A percentile compares a stretch with the other conserved stretches of the same genome.
phyloP scores from a whole-genome alignment of 2,797 vertebrate species.

The Falco naumanni region DNA sequence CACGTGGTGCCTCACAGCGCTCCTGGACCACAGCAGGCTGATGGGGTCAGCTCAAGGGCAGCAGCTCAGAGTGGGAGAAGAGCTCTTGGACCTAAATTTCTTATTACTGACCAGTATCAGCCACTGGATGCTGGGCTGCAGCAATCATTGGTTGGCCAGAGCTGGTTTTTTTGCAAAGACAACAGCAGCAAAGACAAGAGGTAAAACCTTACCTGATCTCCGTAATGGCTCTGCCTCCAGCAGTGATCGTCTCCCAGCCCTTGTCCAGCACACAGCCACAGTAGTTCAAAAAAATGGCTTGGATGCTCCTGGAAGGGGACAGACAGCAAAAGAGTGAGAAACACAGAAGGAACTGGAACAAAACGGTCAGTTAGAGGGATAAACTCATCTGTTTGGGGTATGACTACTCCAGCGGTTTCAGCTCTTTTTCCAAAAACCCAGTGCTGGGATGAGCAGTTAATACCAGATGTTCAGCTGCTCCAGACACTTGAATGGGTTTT shows the following conservation, averaged over 20 bases:
- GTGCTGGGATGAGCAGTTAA: neutral
- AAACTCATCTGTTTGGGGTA: neutral
- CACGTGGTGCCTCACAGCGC: fast-evolving
- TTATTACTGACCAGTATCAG: neutral
- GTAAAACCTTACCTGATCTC: neutral
- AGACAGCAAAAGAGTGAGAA: neutral
- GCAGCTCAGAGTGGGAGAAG: neutral
- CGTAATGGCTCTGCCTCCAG: neutral
- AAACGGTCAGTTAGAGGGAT: neutral
- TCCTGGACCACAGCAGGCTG: neutral
- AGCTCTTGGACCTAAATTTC: neutral
- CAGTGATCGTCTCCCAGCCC: neutral
- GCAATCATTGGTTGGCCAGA: neutral
- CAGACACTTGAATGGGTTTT: neutral
- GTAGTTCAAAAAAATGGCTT: fast-evolving
- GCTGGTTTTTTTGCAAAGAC: neutral
- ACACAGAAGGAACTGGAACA: neutral
- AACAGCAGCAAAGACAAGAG: neutral
- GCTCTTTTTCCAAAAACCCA: neutral
- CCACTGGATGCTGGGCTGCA: neutral
- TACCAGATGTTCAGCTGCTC: neutral
- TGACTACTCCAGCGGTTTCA: neutral
- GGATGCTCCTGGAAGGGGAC: neutral
- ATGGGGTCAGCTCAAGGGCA: neutral
- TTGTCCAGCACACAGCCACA: neutral